phyloP scores from a whole-genome alignment of 2,113 vertebrate genomes.

The Tachycineta bicolor region DNA sequence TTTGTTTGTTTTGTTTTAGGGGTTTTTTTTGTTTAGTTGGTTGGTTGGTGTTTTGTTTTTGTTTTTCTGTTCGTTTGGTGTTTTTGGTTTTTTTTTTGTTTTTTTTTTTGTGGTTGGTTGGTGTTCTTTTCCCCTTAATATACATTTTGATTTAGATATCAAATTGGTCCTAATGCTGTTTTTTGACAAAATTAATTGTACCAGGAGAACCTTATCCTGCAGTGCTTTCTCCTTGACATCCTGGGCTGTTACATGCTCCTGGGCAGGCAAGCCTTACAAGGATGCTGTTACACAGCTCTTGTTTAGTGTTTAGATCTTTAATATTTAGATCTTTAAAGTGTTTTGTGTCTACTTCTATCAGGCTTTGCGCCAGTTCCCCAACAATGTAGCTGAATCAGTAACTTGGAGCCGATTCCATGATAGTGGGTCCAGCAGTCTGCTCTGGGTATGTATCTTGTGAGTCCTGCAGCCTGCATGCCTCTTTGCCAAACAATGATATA shows the following conservation, averaged over 20 bases:
- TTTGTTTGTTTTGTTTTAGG: no score
- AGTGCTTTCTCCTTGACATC: background rate
- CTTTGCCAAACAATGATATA: conserved; percentile 73
- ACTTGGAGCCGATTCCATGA: conserved; percentile 51
- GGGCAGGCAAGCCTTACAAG: background rate
- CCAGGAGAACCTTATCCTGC: background rate
- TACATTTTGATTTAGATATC: background rate
- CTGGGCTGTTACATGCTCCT: background rate
- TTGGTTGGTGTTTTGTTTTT: background rate
- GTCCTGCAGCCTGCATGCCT: conserved; percentile 55
- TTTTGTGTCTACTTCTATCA: conserved; percentile 59
- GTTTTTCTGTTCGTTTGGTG: no score
- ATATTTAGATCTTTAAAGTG: conserved; percentile 69
- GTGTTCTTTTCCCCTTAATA: background rate
- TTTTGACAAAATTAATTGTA: background rate
- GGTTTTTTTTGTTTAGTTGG: background rate
- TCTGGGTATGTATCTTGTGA: conserved; percentile 61
- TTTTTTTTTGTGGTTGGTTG: background rate
- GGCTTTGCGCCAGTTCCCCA: conserved; percentile 47
- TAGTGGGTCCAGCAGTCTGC: conserved; percentile 63
- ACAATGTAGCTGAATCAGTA: conserved; percentile 67
- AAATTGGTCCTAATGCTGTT: background rate
- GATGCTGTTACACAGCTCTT: conserved; percentile 54
- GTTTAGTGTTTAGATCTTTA: conserved; percentile 67
- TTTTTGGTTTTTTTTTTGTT: background rate